Percentiles rank a stretch among this genome's conserved stretches.
Evolutionary conservation across 92 coral and sea anemone species (phyloP).

Genomic region (Palythoa grandiflora): DNA sequence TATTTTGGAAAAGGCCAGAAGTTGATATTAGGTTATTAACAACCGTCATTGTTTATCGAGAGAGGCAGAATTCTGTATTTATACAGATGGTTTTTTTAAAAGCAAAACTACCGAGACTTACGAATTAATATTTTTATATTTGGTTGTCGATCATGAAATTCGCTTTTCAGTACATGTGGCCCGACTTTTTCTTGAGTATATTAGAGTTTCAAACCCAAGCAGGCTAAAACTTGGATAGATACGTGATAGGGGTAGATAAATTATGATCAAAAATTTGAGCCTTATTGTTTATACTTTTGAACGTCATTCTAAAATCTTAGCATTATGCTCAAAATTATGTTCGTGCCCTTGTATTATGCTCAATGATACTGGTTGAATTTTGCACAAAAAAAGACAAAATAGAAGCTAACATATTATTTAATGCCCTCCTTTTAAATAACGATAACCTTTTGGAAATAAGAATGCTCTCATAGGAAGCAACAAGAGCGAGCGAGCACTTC

Average conservation of each 20-base stretch:
- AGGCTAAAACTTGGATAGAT: not conserved
- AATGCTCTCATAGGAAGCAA: no score
- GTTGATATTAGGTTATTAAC: not conserved
- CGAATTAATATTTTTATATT: not conserved
- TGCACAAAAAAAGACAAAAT: no score
- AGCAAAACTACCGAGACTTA: not conserved
- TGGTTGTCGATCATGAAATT: not conserved
- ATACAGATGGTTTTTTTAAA: constrained; percentile 2
- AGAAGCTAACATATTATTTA: no score
- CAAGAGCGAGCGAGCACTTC: no score
- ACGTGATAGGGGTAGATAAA: not conserved
- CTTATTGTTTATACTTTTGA: not conserved
- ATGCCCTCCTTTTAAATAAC: no score
- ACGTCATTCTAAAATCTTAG: no score
- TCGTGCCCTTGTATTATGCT: no score
- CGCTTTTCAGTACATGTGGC: not conserved
- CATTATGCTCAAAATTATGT: no score
- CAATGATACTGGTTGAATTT: no score
- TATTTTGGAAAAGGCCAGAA: not conserved
- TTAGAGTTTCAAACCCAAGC: not conserved
- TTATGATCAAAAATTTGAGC: not conserved
- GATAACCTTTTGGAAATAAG: no score
- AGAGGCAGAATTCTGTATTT: not conserved
- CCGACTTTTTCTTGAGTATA: not conserved
- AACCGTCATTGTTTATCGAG: not conserved